Evolutionary conservation across 1,140 invertebrate genomes (phyloP), one percentile per base, ranked within the genome.

Genomic region (Halotydeus destructor): DNA sequence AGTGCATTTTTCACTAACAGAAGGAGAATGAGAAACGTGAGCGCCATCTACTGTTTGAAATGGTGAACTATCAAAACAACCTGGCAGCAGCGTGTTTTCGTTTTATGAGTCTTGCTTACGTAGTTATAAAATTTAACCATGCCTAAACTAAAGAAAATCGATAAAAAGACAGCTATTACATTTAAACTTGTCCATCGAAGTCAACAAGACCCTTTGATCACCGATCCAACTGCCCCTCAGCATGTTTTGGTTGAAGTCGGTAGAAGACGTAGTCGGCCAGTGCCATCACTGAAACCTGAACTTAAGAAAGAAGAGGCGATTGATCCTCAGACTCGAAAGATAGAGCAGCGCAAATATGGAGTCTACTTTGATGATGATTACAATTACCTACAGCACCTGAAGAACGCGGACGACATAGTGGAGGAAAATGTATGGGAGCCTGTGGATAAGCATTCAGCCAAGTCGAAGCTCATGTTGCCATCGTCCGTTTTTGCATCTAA

Each of bases 351-450:
- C 22, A 86, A 89, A 60, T 93, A 73, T 70, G 88, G 86, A n/a
- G 75, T 96, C 39, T 89, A 77, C 57, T 94, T 75, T 61, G 84
- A 94, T 57, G 86, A 97, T 63, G 80, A 93, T 50, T 96, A 93
- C 56, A 72, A 96, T 57, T 97, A 97, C 56, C 60, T 94, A 46
- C 80, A 94, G 59, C 85, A 96, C 69, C 64, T 97, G 35, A 74
- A 72, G 54, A 75, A 82, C 51, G 56, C 57, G 3, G 54, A 58
- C 40, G 53, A 63, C 53, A 50, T 41, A 50, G 34, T 51, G 57
- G 46, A 55, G 57, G 16, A 11, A 41, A 26, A 19, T 47, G 8
- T 35, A 6, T 18, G 6, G 25, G 44, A 45, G 28, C 16, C 41
- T 41, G 30, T 40, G 38, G 34, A 37, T 19, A 38, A 31, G 19